These are phyloP conservation scores for Meghimatium bilineatum DNA, from an alignment of 2,888 invertebrate species.

Conservation along the genomic window DNA sequence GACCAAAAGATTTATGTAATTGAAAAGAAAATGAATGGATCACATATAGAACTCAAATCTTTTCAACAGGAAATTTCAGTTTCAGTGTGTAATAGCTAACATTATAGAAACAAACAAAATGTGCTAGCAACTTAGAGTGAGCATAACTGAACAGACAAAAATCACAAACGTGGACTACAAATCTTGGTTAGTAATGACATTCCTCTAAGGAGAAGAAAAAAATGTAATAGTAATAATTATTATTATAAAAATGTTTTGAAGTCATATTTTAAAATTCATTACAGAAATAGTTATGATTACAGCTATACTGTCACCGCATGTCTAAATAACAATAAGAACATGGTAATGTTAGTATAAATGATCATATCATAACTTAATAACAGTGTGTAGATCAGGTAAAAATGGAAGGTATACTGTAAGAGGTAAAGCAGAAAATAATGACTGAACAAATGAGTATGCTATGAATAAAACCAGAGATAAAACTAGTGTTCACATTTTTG, in stretches of 20 bases:
- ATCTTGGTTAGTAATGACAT: conserved; percentile 21
- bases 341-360: not conserved
- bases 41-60: not conserved
- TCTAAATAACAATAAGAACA: not conserved
- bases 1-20: not conserved
- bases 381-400: conserved; percentile 21
- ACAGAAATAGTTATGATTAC: not conserved
- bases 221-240: not conserved
- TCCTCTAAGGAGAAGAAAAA: not conserved
- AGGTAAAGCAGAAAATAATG: conserved; percentile 10
- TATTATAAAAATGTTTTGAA: not conserved
- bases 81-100: not conserved
- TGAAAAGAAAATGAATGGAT: not conserved
- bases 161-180: not conserved
- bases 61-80: not conserved
- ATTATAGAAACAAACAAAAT: not conserved
- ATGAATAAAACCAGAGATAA: not conserved
- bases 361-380: not conserved
- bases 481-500: not conserved
- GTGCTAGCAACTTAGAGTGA: not conserved
- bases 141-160: not conserved
- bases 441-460: not conserved
- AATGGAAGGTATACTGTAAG: conserved; percentile 25
- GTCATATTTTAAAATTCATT: not conserved
- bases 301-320: not conserved